phyloP scores from a whole-genome alignment of 2,797 vertebrate genomes.

The Novumbra hubbsi region DNA sequence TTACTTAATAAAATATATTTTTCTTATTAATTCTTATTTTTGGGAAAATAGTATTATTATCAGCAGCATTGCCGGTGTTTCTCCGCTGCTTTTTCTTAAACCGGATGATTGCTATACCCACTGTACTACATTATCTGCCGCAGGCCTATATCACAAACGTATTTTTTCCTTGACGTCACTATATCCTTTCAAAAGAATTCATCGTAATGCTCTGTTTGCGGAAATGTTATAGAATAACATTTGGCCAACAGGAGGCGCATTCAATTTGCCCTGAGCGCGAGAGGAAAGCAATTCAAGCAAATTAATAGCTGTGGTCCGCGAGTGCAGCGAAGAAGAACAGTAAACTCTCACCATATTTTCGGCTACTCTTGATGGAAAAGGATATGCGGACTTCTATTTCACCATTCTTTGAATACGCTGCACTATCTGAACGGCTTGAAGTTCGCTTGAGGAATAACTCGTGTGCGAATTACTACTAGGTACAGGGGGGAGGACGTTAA shows the following conservation, averaged over 20 bases:
- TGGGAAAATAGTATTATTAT: no score
- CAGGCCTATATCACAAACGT: neutral
- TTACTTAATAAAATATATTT: no score
- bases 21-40: no score
- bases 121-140: neutral
- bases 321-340: constrained; percentile 9
- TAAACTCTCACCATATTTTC: constrained; percentile 32
- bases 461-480: constrained; percentile 23
- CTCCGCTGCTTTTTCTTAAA: no score
- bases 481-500: constrained; percentile 64
- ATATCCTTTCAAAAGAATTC: constrained; percentile 8
- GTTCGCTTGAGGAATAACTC: constrained; percentile 23
- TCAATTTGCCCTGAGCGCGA: neutral
- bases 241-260: constrained; percentile 26
- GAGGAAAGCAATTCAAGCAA: constrained; percentile 9
- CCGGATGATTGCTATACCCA: no score
- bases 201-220: neutral
- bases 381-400: constrained; percentile 5
- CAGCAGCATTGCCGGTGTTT: no score
- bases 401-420: constrained; percentile 21
- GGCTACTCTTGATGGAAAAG: constrained; percentile 25
- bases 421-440: neutral
- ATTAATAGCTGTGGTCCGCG: constrained; percentile 5
- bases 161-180: constrained; percentile 4
- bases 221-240: neutral